Evolutionary conservation across 2,797 vertebrate species (phyloP), one percentile per base, ranked within the genome.

Genomic region (Toxotes lorentzi): DNA sequence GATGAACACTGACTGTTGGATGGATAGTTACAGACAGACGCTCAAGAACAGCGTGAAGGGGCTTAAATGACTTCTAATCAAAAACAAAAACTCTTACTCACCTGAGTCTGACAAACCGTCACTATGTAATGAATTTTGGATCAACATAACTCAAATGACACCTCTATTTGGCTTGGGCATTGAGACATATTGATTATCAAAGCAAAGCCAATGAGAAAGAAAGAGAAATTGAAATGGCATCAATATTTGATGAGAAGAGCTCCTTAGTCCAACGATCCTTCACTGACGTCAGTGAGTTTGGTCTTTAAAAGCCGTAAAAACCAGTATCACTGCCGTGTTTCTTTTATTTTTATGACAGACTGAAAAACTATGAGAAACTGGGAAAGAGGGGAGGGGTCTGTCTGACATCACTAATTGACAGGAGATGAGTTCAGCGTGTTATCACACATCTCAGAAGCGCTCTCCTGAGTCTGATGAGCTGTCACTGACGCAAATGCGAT

Each of bases 401-500:
- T 62, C 54, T 64, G 71, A 70, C 67, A 56, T 57, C 45, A 48
- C 62, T 79, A 81, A 72, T 61, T 78, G 76, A 82, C 85, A 80
- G 57, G 57, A 59, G 66, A 63, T 62, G 65, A 58, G 58, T 65
- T 81, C 53, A 70, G 53, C 35, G n/a, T 35, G 54, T 64, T 82
- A 71, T 87, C 79, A n/a, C 75, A 70, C 51, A 74, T 83, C 76
- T 71, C 75, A 7, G 54, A 41, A 41, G 65, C 5, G 4, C 57
- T 81, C 67, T 79, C 48, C 54, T 32, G 64, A 72, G 73, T 66
- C 79, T 88, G 81, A 89, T 27, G 66, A 89, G 86, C 85, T 86
- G 81, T 87, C 77, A 66, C 53, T 63, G 57, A 82, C 24, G 38
- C 78, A 76, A 73, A 78, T 78, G 45, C 59, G 70, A 41, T 79